Evolutionary conservation across 2,797 vertebrate genomes (phyloP).

Genomic region (Gymnocypris eckloni): DNA sequence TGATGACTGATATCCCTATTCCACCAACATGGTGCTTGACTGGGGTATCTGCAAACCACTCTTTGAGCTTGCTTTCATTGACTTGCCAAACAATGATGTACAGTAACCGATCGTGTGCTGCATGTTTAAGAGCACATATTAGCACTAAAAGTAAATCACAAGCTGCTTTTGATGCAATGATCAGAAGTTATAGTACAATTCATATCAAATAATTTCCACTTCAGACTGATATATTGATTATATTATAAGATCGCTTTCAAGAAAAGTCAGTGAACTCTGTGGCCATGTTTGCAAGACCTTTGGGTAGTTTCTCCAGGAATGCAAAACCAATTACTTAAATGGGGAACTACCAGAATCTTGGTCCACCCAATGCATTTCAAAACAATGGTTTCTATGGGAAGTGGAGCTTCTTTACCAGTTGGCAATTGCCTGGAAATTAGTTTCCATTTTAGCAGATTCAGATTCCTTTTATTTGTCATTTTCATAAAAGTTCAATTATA

Average conservation of each 20-base stretch:
- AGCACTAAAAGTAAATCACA: background rate
- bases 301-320: background rate
- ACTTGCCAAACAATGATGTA: background rate
- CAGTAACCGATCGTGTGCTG: background rate
- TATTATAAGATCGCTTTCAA: background rate
- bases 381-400: background rate
- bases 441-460: too few relatives aligned
- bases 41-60: background rate
- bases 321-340: background rate
- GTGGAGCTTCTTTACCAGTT: background rate
- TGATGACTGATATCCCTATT: background rate
- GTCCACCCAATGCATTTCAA: background rate
- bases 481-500: too few relatives aligned
- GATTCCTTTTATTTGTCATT: too few relatives aligned
- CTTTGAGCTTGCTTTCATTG: background rate
- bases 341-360: background rate
- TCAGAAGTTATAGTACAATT: background rate
- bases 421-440: too few relatives aligned
- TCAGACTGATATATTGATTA: background rate
- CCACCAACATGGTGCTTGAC: background rate
- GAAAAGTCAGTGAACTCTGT: background rate
- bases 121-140: background rate
- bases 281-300: background rate
- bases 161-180: background rate
- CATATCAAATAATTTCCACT: background rate